phyloP scores from a whole-genome alignment of 2,113 vertebrate species.

The Accipiter virgatus region DNA sequence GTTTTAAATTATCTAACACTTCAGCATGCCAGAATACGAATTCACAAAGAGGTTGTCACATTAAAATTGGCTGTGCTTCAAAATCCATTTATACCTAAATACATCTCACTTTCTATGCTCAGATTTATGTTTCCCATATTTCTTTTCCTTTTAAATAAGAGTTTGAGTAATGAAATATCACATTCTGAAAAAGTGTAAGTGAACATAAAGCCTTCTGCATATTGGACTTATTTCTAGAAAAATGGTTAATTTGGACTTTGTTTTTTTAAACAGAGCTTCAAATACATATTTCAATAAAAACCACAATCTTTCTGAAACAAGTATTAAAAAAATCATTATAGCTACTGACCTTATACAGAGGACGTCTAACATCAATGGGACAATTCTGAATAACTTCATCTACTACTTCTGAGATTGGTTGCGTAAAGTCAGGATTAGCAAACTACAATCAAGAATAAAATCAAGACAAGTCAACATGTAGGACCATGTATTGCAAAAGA shows the following conservation, averaged over 20 bases:
- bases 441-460: constrained; percentile 77
- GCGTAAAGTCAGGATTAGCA: constrained; percentile 97
- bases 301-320: neutral
- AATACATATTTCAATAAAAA: neutral
- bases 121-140: neutral
- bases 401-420: constrained; percentile 98
- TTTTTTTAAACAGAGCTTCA: neutral
- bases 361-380: constrained; percentile 95
- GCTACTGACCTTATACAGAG: constrained; percentile 91
- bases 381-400: constrained; percentile 99
- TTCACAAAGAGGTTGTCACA: neutral
- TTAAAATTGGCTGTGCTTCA: neutral
- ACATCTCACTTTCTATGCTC: neutral
- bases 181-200: neutral
- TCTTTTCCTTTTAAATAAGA: neutral
- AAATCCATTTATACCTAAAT: neutral
- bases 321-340: neutral
- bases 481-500: neutral
- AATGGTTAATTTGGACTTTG: neutral
- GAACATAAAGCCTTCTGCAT: neutral
- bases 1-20: neutral
- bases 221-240: neutral
- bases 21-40: neutral
- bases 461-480: neutral
- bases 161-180: neutral